Conservation (phyloP, 2,888 invertebrate species). For the Agrotis puta region DNA sequence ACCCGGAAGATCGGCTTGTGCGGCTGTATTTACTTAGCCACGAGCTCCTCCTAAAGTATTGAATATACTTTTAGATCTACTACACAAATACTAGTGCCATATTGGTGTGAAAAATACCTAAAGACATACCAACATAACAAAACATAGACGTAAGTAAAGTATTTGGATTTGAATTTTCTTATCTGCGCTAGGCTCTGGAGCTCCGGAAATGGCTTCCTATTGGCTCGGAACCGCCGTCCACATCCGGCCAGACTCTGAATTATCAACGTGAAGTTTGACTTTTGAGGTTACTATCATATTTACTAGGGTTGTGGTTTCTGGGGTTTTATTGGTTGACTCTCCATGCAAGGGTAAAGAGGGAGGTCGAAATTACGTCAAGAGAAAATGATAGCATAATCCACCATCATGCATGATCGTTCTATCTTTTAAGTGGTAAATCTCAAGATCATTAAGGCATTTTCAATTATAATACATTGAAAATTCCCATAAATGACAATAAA, state of each 20-base stretch:
- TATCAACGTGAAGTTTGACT: slow-evolving; percentile 20
- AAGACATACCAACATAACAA: neutral
- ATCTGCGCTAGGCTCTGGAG: slow-evolving; percentile 32
- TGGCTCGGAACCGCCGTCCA: slow-evolving; percentile 5
- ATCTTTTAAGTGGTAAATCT: too few species aligned
- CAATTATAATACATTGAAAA: too few species aligned
- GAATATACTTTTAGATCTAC: too few species aligned
- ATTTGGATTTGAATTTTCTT: slow-evolving; percentile 9
- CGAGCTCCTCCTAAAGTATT: too few species aligned
- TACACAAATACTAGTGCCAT: too few species aligned
- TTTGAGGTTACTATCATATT: slow-evolving; percentile 24
- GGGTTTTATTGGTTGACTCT: neutral
- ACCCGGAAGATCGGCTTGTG: too few species aligned
- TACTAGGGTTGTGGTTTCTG: neutral
- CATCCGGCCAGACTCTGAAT: slow-evolving; percentile 27
- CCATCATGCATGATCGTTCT: too few species aligned
- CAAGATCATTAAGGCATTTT: too few species aligned
- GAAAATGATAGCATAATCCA: neutral
- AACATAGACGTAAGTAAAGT: neutral
- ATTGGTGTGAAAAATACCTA: neutral
- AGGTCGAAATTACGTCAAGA: neutral
- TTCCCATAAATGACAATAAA: too few species aligned
- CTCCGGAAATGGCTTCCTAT: slow-evolving; percentile 36
- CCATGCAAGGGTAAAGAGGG: too few species aligned
- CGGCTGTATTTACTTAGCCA: too few species aligned